Evolutionary conservation across 2,888 invertebrate species (phyloP).

Genomic region (Scotopteryx bipunctaria): DNA sequence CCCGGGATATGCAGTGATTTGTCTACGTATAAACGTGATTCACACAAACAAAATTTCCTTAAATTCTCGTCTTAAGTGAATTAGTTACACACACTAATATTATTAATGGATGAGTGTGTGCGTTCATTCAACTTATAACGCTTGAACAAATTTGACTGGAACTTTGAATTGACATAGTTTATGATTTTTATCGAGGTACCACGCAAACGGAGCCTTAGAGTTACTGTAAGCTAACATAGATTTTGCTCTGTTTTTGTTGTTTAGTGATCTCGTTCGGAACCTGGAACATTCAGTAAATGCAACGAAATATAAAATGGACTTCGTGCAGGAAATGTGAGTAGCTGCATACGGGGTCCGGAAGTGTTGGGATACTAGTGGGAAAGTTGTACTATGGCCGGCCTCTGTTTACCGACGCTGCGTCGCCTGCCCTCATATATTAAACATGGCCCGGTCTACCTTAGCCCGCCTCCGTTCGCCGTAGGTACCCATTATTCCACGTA

Average conservation of each 20-base stretch:
- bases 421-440: slow-evolving; percentile 82
- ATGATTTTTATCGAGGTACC: too few species aligned
- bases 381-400: slow-evolving; percentile 33
- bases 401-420: slow-evolving; percentile 78
- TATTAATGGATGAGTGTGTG: too few species aligned
- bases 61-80: too few species aligned
- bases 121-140: too few species aligned
- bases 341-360: background rate
- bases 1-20: slow-evolving; percentile 5
- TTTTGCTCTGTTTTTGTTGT: background rate
- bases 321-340: slow-evolving; percentile 4
- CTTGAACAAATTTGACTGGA: too few species aligned
- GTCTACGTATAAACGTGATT: background rate
- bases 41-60: too few species aligned
- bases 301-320: background rate
- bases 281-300: background rate
- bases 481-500: slow-evolving; percentile 42
- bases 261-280: background rate
- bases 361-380: slow-evolving; percentile 18
- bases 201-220: too few species aligned
- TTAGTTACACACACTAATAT: too few species aligned
- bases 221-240: too few species aligned
- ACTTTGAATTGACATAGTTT: too few species aligned
- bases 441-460: slow-evolving; percentile 73
- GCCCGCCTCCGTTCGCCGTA: slow-evolving; percentile 50